Evolutionary conservation across 2,113 vertebrate species (phyloP).

Genomic region (Ceyx melanurus): DNA sequence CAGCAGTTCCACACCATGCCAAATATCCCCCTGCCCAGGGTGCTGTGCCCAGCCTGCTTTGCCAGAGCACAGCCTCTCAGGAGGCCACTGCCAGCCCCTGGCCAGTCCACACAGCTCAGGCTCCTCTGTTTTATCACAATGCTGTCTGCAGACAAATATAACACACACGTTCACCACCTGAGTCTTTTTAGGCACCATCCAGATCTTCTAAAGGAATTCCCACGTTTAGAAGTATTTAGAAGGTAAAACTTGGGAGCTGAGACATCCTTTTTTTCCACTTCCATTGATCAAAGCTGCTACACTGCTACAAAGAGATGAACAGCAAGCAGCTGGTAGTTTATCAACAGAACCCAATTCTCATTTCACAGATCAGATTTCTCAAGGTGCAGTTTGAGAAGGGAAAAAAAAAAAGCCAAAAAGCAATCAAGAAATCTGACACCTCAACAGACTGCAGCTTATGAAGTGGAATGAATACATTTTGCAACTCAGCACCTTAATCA

Average conservation of each 20-base stretch:
- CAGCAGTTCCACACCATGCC: background rate
- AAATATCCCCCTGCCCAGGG: background rate
- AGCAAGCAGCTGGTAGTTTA: background rate
- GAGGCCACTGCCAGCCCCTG: background rate
- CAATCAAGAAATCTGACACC: background rate
- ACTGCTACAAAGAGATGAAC: background rate
- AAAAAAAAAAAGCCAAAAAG: background rate
- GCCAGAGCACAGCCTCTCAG: accelerated
- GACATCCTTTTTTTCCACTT: background rate
- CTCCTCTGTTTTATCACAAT: background rate
- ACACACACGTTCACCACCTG: background rate
- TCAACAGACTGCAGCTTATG: background rate
- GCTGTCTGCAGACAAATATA: background rate
- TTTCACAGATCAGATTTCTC: background rate
- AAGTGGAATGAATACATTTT: background rate
- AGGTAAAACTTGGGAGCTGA: background rate
- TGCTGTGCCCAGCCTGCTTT: background rate
- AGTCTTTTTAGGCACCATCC: background rate
- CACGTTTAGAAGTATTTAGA: background rate
- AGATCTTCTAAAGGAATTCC: background rate
- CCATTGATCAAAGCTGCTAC: background rate
- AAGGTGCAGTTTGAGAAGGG: background rate
- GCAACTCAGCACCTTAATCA: background rate
- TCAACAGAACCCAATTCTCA: background rate
- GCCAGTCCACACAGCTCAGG: background rate